phyloP scores from a whole-genome alignment of 2,797 vertebrate genomes.

The Myripristis jacobus region DNA sequence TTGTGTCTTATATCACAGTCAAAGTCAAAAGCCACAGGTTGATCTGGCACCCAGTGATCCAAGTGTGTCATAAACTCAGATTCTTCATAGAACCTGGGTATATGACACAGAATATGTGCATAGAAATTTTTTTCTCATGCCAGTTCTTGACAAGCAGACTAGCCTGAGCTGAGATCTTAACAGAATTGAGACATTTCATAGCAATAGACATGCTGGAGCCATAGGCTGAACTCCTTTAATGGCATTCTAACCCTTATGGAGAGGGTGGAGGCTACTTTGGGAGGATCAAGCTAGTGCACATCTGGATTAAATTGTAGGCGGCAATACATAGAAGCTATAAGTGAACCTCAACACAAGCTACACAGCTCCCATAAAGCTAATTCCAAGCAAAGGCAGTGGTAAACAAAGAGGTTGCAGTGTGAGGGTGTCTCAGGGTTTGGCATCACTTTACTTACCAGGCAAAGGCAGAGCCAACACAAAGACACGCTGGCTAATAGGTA shows the following conservation, averaged over 20 bases:
- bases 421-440: constrained; percentile 64
- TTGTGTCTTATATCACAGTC: neutral
- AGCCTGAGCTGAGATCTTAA: neutral
- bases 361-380: constrained; percentile 32
- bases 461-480: constrained; percentile 70
- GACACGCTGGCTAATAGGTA: constrained; percentile 44
- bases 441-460: constrained; percentile 57
- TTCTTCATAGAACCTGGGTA: neutral
- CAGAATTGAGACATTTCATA: neutral
- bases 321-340: constrained; percentile 32
- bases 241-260: constrained; percentile 16
- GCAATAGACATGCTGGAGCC: neutral
- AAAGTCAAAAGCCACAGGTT: constrained; percentile 22
- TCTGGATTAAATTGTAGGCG: constrained; percentile 50
- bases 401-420: constrained; percentile 56
- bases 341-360: constrained; percentile 25
- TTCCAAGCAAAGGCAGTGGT: constrained; percentile 45
- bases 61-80: constrained; percentile 10
- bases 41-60: constrained; percentile 13
- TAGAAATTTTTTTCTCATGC: neutral
- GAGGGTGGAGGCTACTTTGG: constrained; percentile 20
- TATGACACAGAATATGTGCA: too few species aligned
- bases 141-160: neutral
- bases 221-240: neutral
- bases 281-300: constrained; percentile 28